phyloP scores from a whole-genome alignment of 2,113 vertebrate species.

The Piaya cayana region DNA sequence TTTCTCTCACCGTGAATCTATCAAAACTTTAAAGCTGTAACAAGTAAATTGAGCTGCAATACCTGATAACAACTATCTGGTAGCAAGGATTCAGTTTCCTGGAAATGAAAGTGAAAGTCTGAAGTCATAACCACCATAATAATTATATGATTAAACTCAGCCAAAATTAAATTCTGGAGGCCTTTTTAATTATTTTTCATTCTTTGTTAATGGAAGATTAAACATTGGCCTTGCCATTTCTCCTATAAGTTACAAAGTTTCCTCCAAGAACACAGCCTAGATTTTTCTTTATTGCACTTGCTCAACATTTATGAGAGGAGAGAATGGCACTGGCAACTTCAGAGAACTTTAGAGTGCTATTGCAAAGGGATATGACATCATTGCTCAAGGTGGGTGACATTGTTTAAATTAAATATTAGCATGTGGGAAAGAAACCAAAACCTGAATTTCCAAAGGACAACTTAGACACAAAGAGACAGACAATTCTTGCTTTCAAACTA shows the following conservation, averaged over 20 bases:
- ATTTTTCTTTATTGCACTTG: slow-evolving; percentile 1
- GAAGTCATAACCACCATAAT: background rate
- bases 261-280: background rate
- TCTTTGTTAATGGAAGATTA: background rate
- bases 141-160: background rate
- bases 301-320: background rate
- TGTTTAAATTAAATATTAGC: slow-evolving; percentile 65
- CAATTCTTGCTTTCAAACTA: slow-evolving; percentile 22
- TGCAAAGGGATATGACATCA: slow-evolving; percentile 1
- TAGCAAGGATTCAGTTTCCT: background rate
- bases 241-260: background rate
- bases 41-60: background rate
- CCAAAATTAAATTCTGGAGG: slow-evolving; percentile 4
- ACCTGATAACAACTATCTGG: background rate
- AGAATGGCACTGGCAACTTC: background rate
- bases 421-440: slow-evolving; percentile 36
- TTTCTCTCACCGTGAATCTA: background rate
- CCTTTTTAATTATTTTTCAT: background rate
- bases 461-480: slow-evolving; percentile 23
- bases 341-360: background rate
- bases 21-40: background rate
- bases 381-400: background rate
- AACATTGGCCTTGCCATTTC: background rate
- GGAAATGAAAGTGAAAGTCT: background rate
- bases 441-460: slow-evolving; percentile 69